Evolutionary conservation across 92 coral and sea anemone species (phyloP).

Genomic region (Phenganax stokvisi): DNA sequence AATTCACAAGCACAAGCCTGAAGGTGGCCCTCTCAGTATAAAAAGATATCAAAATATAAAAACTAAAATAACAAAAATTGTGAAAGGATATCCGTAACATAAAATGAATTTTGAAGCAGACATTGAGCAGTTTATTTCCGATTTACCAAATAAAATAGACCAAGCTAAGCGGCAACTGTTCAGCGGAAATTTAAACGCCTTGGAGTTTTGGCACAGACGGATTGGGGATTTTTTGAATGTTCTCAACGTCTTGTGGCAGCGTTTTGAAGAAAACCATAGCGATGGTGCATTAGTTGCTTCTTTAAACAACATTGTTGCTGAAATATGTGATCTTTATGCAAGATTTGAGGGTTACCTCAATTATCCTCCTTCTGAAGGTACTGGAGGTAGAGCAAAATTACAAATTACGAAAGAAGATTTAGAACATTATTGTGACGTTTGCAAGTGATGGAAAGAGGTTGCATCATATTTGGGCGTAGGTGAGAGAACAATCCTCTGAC

Average conservation of each 20-base stretch:
- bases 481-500: conserved; percentile 5
- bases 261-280: conserved; percentile 2
- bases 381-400: not conserved
- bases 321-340: not conserved
- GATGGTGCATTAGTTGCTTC: not conserved
- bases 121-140: conserved; percentile 6
- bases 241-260: conserved; percentile 7
- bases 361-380: not conserved
- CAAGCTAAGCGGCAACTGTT: conserved; percentile 26
- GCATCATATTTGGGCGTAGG: conserved; percentile 8
- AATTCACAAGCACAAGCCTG: no score
- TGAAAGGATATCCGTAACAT: no score
- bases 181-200: conserved; percentile 16
- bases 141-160: conserved; percentile 10
- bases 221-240: conserved; percentile 14
- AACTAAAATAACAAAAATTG: no score
- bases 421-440: conserved; percentile 2
- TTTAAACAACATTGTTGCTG: conserved; percentile 13
- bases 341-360: conserved; percentile 4
- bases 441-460: conserved; percentile 19
- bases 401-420: conserved; percentile 13
- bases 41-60: no score
- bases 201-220: conserved; percentile 28
- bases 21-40: no score
- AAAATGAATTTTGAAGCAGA: conserved; percentile 19